phyloP scores from a whole-genome alignment of 2,113 vertebrate genomes.

The Tretioscincus oriximinensis region DNA sequence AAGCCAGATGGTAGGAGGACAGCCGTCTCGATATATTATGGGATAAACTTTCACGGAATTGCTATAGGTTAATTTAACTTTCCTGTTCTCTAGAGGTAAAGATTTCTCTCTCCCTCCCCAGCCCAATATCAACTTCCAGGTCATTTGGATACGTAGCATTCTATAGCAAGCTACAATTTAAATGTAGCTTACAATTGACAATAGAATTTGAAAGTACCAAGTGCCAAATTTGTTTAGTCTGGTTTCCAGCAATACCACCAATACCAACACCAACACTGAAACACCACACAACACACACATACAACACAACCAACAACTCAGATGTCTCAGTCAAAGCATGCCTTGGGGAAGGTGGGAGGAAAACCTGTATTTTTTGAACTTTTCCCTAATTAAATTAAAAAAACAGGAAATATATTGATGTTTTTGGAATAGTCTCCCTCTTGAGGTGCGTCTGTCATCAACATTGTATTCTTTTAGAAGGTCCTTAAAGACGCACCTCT shows the following conservation, averaged over 20 bases:
- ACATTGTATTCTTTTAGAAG: no score
- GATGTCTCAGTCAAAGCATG: no score
- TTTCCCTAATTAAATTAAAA: no score
- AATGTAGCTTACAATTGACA: conserved; percentile 28
- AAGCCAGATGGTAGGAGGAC: background rate
- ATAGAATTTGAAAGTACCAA: conserved; percentile 41
- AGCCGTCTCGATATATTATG: background rate
- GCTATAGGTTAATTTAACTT: background rate
- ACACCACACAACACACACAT: no score
- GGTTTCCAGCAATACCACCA: background rate
- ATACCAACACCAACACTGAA: no score
- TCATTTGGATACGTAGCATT: conserved; percentile 30
- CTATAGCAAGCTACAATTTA: conserved; percentile 40
- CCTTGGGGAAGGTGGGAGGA: no score
- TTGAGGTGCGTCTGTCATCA: no score
- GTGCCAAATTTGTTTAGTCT: conserved; percentile 45
- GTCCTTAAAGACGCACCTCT: no score
- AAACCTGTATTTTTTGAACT: no score
- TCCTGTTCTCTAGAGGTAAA: background rate
- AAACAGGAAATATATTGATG: no score
- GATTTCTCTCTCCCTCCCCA: background rate
- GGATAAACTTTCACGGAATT: conserved; percentile 2
- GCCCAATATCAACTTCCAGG: conserved; percentile 10
- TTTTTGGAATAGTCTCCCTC: no score
- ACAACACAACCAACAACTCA: no score